Percentiles rank a stretch among this genome's conserved stretches.
These are phyloP conservation scores for Zenarchopterus dispar DNA, from an alignment of 2,797 vertebrate species.

Conservation along the genomic window DNA sequence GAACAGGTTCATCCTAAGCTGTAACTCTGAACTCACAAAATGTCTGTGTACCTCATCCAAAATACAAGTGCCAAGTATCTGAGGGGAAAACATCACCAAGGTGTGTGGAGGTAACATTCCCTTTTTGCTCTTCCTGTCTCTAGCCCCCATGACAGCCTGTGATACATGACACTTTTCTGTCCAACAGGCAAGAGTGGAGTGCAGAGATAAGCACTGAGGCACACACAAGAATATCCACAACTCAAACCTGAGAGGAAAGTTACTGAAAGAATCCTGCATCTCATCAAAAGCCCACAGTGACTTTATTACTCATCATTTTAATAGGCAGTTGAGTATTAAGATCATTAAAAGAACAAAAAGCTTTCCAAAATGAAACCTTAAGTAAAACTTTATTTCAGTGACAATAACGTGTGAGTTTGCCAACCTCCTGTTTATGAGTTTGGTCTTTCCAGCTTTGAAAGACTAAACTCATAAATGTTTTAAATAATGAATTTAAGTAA, in stretches of 20 bases:
- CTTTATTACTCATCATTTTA: not conserved
- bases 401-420: too few species aligned
- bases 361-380: too few species aligned
- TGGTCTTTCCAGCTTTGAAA: too few species aligned
- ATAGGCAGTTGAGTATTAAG: too few species aligned
- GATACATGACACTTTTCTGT: constrained; percentile 44
- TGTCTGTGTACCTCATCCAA: constrained; percentile 27
- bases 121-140: constrained; percentile 17
- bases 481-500: too few species aligned
- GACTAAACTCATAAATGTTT: too few species aligned
- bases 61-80: constrained; percentile 26
- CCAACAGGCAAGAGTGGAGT: constrained; percentile 22
- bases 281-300: constrained; percentile 3
- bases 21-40: constrained; percentile 19
- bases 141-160: constrained; percentile 27
- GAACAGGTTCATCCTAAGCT: not conserved
- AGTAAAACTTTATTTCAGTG: too few species aligned
- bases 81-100: constrained; percentile 15
- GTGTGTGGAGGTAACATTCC: constrained; percentile 31
- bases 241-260: constrained; percentile 10
- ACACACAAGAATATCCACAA: constrained; percentile 18
- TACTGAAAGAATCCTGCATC: constrained; percentile 17
- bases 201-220: constrained; percentile 40
- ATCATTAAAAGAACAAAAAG: too few species aligned
- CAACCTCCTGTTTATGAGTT: too few species aligned